Percentiles rank a stretch among this genome's conserved stretches.
These are phyloP conservation scores for Pyrgilauda ruficollis DNA, from an alignment of 2,113 vertebrate species.

Conservation along the genomic window DNA sequence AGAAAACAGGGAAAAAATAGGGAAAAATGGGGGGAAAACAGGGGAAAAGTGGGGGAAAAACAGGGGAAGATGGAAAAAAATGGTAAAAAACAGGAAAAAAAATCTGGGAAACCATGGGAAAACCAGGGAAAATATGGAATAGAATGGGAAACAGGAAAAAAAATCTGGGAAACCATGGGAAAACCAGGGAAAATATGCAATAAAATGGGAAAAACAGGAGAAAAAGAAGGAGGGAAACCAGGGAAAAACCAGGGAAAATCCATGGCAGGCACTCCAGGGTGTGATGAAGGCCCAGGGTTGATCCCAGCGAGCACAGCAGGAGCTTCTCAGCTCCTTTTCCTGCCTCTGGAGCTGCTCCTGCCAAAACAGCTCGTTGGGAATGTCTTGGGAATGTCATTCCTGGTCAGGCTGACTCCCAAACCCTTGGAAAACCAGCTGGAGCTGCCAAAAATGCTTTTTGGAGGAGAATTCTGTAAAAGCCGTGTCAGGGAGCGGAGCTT, in stretches of 20 bases:
- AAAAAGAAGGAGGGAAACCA: not conserved
- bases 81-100: too few relatives aligned
- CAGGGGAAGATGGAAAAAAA: too few relatives aligned
- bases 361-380: not conserved
- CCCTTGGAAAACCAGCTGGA: not conserved
- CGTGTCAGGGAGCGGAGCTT: not conserved
- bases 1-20: too few relatives aligned
- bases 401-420: not conserved
- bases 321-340: not conserved
- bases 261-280: accelerated
- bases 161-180: not conserved
- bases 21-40: too few relatives aligned
- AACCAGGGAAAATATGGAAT: too few relatives aligned
- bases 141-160: not conserved
- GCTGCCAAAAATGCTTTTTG: constrained; percentile 30
- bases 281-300: not conserved
- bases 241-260: too few relatives aligned
- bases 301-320: not conserved
- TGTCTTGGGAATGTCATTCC: not conserved
- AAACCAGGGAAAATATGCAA: too few relatives aligned
- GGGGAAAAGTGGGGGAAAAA: too few relatives aligned
- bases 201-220: too few relatives aligned
- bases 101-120: too few relatives aligned
- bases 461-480: not conserved
- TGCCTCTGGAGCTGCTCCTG: not conserved